Evolutionary conservation across 2,113 vertebrate genomes (phyloP), one percentile per base, ranked within the genome.

Genomic region (Sphyrna mokarran): DNA sequence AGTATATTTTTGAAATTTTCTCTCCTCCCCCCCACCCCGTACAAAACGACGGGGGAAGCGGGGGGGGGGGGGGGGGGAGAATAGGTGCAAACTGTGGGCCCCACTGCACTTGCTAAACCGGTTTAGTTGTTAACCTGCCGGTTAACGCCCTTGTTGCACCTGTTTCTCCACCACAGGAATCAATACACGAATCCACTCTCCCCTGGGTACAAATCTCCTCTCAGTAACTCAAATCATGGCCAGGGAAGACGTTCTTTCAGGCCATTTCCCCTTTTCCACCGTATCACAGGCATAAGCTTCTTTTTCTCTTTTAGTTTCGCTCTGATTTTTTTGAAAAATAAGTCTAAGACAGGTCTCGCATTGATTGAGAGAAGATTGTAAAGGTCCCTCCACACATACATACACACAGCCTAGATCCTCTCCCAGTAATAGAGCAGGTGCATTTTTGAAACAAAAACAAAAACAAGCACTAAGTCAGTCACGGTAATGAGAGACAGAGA

Each of bases 121-220:
- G 94, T 95, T 95, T 72, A 13, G 37, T 95, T 54, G 69, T 33
- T 83, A 54, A 90, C 26, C 48, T 33, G 26, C 20, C 40, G 68
- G 94, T 95, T 43, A 76, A 95, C 94, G 94, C 94, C 94, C 91
- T 72, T 18, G 40, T 23, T 54, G 69, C 94, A 95, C 94, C 94
- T 95, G 69, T 76, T 66, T 54, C 40, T 95, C 69, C 94, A 48
- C 3, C 26, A n/a, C 58, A 48, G 22, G n/a, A 43, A 95, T 69
- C 63, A 70, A 9, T 37, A 61, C 61, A 37, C 87, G 14, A n/a
- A 37, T 14, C 68, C 68, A 48, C 20, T 72, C 68, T 37, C n/a
- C 23, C 91, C 9, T 22, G 80, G 80, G 37, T 83, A 87, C 85
- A 54, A 26, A 48, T 54, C 85, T 87, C 85, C 83, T 22, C 37